Conservation (phyloP, 2,113 vertebrate genomes). For the Phrynosoma blainvillii region DNA sequence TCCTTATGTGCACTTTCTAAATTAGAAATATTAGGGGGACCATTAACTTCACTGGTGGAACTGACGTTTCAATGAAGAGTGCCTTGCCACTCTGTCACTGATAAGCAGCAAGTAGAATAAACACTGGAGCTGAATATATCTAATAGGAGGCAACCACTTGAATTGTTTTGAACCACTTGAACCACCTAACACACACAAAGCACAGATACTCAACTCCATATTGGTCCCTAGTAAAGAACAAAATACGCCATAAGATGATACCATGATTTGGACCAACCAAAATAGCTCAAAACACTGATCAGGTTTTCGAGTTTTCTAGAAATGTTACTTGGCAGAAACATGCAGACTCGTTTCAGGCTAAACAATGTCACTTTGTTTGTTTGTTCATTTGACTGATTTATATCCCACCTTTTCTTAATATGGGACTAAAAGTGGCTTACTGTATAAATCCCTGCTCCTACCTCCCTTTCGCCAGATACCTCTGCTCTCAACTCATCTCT, state of each 20-base stretch:
- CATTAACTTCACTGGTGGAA: not conserved
- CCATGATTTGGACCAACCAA: not conserved
- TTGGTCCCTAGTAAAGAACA: not conserved
- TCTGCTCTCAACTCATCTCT: no score
- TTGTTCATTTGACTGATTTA: no score
- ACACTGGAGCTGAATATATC: not conserved
- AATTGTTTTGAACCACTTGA: no score
- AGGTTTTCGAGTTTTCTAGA: not conserved
- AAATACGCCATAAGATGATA: not conserved
- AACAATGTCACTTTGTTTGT: no score
- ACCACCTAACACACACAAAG: not conserved
- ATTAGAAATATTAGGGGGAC: no score
- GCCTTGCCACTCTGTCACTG: not conserved
- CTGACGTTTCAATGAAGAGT: not conserved
- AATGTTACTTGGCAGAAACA: not conserved
- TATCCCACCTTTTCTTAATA: no score
- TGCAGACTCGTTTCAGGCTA: not conserved
- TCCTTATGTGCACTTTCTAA: not conserved
- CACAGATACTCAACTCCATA: not conserved
- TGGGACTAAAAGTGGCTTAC: no score
- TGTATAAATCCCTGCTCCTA: no score
- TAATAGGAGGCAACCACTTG: not conserved
- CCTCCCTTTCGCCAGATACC: no score
- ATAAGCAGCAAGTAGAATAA: not conserved
- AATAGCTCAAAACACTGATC: not conserved